Evolutionary conservation across 2,797 vertebrate genomes (phyloP).

Genomic region (Pseudochirops cupreus): DNA sequence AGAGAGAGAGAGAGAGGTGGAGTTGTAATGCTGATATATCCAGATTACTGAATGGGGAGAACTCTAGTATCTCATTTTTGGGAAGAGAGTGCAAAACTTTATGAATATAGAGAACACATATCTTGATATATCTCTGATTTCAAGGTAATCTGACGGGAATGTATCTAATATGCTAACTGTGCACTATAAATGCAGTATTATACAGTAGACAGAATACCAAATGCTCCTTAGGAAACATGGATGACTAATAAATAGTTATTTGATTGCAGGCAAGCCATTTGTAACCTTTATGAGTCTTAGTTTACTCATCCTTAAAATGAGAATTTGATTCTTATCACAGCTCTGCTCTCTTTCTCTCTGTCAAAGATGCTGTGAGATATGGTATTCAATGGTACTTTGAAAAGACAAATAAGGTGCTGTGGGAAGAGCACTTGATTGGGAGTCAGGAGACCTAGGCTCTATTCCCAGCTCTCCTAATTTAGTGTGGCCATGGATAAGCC

Average conservation of each 20-base stretch:
- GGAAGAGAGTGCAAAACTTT: neutral
- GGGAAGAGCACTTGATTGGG: neutral
- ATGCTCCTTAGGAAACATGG: neutral
- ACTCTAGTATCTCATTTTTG: neutral
- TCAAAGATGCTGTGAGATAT: neutral
- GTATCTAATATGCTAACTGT: neutral
- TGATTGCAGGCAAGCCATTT: neutral
- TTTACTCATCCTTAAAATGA: conserved; percentile 6
- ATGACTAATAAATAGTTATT: neutral
- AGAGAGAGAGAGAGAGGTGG: neutral
- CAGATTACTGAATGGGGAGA: neutral
- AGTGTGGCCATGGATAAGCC: neutral
- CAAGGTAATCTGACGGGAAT: neutral
- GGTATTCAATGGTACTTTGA: neutral
- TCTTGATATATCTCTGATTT: neutral
- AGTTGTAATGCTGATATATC: neutral
- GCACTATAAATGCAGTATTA: neutral
- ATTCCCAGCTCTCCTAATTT: neutral
- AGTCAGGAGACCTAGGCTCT: neutral
- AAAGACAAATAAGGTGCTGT: neutral
- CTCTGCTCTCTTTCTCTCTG: conserved; percentile 10
- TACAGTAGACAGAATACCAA: neutral
- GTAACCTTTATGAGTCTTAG: neutral
- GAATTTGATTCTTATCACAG: neutral
- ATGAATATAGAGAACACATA: neutral